Percentiles rank a stretch among this genome's conserved stretches.
These are phyloP conservation scores for Caenorhabditis plicata DNA, from an alignment of 2,888 invertebrate species.

Conservation along the genomic window DNA sequence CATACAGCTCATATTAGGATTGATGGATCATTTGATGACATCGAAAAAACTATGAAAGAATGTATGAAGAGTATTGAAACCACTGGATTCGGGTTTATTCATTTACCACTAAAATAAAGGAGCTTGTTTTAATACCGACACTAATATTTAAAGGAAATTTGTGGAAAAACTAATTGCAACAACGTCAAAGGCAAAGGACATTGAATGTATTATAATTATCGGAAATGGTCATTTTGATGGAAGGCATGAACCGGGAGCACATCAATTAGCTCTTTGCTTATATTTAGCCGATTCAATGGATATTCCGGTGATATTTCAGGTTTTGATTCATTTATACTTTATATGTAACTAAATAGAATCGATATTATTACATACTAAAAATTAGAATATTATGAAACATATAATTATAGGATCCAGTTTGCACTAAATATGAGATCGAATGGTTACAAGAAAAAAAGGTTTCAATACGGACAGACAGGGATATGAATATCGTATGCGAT, in stretches of 20 bases:
- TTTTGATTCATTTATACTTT: no score
- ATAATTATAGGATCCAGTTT: constrained; percentile 26
- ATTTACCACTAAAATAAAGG: neutral
- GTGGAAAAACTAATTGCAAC: neutral
- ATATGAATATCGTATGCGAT: no score
- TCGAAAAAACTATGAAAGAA: constrained; percentile 25
- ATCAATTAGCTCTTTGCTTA: constrained; percentile 39
- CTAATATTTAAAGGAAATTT: constrained; percentile 23
- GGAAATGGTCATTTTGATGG: constrained; percentile 52
- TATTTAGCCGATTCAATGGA: constrained; percentile 16
- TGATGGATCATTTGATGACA: constrained; percentile 23
- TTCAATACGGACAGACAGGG: constrained; percentile 11
- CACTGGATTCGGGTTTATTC: constrained; percentile 4
- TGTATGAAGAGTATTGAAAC: constrained; percentile 2
- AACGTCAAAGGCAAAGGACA: constrained; percentile 4
- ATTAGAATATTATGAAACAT: neutral
- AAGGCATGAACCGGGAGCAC: constrained; percentile 30
- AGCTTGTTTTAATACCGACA: no score
- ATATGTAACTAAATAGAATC: neutral
- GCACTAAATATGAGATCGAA: constrained; percentile 13
- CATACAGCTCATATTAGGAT: constrained; percentile 11
- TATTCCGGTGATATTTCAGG: constrained; percentile 24
- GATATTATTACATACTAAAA: neutral
- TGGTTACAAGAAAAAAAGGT: constrained; percentile 25
- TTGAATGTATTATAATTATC: constrained; percentile 28